phyloP scores from a whole-genome alignment of 2,888 invertebrate species.

The Drosophila merina region DNA sequence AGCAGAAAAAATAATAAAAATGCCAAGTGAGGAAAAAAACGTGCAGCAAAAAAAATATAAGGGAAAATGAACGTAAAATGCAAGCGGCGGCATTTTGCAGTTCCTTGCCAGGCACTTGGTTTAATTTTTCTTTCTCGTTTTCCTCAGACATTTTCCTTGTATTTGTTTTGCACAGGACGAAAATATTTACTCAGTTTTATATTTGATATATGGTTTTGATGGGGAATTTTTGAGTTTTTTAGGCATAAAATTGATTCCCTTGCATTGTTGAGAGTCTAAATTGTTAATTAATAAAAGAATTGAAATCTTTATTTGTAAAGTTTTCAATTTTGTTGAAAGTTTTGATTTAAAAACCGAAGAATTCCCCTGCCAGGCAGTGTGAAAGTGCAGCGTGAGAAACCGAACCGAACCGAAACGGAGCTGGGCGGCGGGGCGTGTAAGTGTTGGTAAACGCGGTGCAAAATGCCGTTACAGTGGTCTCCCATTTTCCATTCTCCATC shows the following conservation, averaged over 20 bases:
- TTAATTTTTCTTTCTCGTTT: conserved; percentile 12
- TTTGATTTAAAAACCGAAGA: neutral
- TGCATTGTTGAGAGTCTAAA: neutral
- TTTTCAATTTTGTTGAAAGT: neutral
- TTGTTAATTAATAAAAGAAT: neutral
- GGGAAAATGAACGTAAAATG: conserved; percentile 57
- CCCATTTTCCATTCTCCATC: conserved; percentile 25
- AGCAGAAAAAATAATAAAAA: conserved; percentile 50
- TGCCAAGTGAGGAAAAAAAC: conserved; percentile 35
- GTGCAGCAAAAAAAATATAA: conserved; percentile 19
- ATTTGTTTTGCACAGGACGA: neutral
- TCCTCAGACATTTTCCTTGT: conserved; percentile 5
- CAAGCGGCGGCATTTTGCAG: conserved; percentile 68
- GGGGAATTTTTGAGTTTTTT: too few relatives aligned
- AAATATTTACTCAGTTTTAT: neutral
- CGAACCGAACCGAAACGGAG: conserved; percentile 38
- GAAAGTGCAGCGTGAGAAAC: conserved; percentile 57
- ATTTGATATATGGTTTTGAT: neutral
- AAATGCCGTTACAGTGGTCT: conserved; percentile 57
- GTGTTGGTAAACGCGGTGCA: conserved; percentile 71
- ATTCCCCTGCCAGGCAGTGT: conserved; percentile 50
- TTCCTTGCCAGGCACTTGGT: conserved; percentile 22
- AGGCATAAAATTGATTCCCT: too few relatives aligned
- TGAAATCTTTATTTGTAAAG: too few relatives aligned
- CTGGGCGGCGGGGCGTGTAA: conserved; percentile 56